These are phyloP conservation scores for Microcebus jonahi DNA, from an alignment of 2,113 vertebrate species.

Conservation along the genomic window DNA sequence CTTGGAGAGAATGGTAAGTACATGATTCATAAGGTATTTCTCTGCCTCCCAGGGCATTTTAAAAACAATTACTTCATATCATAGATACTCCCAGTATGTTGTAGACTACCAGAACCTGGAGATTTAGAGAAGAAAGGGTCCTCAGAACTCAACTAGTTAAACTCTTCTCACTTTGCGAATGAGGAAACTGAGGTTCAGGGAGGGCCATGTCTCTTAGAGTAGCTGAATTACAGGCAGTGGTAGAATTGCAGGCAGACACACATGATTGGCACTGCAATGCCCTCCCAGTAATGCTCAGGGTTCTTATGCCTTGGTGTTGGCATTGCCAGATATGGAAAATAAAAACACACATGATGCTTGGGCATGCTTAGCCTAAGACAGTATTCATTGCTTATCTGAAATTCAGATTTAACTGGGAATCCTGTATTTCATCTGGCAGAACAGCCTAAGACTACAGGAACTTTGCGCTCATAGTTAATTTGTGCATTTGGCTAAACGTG, in stretches of 20 bases:
- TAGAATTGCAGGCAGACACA: too few relatives aligned
- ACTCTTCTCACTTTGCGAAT: background rate
- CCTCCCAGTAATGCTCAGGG: background rate
- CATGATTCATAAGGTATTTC: background rate
- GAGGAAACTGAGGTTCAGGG: background rate
- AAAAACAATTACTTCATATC: background rate
- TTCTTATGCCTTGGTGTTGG: background rate
- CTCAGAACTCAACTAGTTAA: background rate
- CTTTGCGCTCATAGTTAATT: background rate
- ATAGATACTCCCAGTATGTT: background rate
- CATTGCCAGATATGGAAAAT: background rate
- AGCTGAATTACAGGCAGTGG: too few relatives aligned
- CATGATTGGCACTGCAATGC: accelerated
- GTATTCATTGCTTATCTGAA: background rate
- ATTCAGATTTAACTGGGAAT: background rate
- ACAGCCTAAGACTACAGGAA: background rate
- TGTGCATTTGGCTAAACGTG: background rate
- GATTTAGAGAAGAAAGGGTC: background rate
- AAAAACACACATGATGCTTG: background rate
- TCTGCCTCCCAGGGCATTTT: background rate
- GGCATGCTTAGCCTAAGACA: background rate
- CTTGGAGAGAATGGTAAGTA: background rate
- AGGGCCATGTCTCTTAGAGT: background rate
- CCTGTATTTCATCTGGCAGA: background rate
- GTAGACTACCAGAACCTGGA: background rate